Base-by-base conservation (phyloP, 92 coral and sea anemone genomes). In the Porites evermanni region DNA sequence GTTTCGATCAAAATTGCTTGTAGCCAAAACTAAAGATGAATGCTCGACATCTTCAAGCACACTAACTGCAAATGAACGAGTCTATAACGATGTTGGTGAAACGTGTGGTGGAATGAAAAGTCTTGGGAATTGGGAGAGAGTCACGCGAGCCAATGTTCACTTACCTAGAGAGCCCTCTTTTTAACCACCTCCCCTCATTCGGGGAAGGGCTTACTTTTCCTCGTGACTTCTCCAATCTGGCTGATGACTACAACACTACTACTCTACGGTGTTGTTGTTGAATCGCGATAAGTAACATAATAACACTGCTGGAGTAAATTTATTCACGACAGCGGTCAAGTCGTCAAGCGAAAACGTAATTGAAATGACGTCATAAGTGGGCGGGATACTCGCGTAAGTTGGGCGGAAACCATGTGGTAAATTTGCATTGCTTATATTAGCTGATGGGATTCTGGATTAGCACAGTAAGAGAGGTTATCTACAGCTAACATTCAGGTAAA, bases 141-240 rank as follows among this genome's bases (percentile, higher is more conserved):
- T 79, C 84, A 79, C 75, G 84, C 75, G 23, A 79, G 68, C 83
- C 16, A 17, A 16, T 3, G 61, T 52, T 9, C 56, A 7, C 89
- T 58, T 77, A 91, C 93, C 93, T 91, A 14, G 93, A 87, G 2
- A 91, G 82, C n/a, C 93, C 93, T 64, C 93, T 91, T 67, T 91
- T 75, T 20, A 91, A 76, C 93, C 93, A 91, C 86, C 44, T 81
- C 70, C 93, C 93, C 75, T 69, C 73, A 9, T 23, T 61, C 47
- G 87, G 80, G 87, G 79, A 74, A 83, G 87, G 87, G 80, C 74
- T 18, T 3, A 83, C 87, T 58, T 74, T 83, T 8, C 53, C 65
- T n/a, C 90, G 90, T 63, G 82, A 56, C 65, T 88, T 78, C 59
- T 90, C 90, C 83, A 86, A 75, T 58, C 68, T 81, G 79, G 72